Evolutionary conservation across 2,797 vertebrate genomes (phyloP).

Genomic region (Hyperoplus immaculatus): DNA sequence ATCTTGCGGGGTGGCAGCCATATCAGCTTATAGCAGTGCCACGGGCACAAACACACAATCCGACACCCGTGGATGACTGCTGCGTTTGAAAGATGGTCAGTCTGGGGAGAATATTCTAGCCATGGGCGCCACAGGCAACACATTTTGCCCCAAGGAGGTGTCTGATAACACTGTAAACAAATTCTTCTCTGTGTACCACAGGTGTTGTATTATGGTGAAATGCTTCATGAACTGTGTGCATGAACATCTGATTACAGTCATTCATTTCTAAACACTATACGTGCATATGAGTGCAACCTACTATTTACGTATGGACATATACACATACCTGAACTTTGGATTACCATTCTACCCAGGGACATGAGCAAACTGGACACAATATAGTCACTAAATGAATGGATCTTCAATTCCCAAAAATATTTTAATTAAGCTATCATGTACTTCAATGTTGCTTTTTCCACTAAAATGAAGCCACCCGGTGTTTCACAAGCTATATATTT

Average conservation of each 20-base stretch:
- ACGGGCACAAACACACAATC: constrained; percentile 58
- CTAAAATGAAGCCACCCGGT: too few relatives aligned
- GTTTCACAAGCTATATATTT: too few relatives aligned
- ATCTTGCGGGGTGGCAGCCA: constrained; percentile 55
- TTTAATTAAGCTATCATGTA: too few relatives aligned
- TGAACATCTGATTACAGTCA: background rate
- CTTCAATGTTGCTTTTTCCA: too few relatives aligned
- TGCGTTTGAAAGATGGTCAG: constrained; percentile 56
- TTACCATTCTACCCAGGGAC: too few relatives aligned
- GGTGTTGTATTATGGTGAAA: background rate
- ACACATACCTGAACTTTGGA: background rate
- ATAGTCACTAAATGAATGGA: too few relatives aligned
- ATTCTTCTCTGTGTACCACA: constrained; percentile 13
- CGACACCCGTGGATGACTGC: constrained; percentile 20
- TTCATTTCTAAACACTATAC: background rate
- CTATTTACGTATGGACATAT: background rate
- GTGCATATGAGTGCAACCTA: background rate
- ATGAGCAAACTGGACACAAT: too few relatives aligned
- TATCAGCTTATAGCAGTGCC: constrained; percentile 62
- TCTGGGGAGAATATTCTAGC: constrained; percentile 42
- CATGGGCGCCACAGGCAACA: constrained; percentile 56
- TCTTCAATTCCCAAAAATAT: too few relatives aligned
- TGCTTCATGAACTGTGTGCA: background rate
- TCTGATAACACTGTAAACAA: constrained; percentile 55
- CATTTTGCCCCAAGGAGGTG: constrained; percentile 46